Conservation (phyloP, 1,140 invertebrate genomes). For the Tetramorium parvispinum region DNA sequence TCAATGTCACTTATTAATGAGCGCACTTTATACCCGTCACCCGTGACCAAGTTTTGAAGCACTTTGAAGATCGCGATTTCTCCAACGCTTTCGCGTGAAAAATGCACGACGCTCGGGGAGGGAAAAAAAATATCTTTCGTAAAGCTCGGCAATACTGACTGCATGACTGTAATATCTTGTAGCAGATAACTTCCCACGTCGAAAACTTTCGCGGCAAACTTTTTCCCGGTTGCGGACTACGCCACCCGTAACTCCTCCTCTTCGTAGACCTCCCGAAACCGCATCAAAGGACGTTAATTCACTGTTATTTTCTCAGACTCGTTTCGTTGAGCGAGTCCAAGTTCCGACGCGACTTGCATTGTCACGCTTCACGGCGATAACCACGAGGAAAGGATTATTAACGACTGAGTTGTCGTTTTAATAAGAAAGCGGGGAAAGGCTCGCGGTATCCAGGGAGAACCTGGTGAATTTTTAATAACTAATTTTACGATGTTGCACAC, state of each 20-base stretch:
- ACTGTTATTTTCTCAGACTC: constrained; percentile 15
- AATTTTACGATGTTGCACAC: constrained; percentile 46
- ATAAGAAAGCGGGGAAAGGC: constrained; percentile 45
- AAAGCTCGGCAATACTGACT: constrained; percentile 52
- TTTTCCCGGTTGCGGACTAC: constrained; percentile 36
- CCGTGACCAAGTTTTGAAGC: constrained; percentile 58
- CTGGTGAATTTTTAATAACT: constrained; percentile 40
- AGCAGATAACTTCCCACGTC: constrained; percentile 58
- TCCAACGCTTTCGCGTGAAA: constrained; percentile 48
- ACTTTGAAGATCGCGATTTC: constrained; percentile 59
- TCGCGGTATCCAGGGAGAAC: neutral
- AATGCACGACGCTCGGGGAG: constrained; percentile 53
- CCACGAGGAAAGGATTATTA: constrained; percentile 23
- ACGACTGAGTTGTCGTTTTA: constrained; percentile 30
- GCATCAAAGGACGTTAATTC: constrained; percentile 65
- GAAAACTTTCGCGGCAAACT: constrained; percentile 55
- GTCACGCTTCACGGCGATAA: constrained; percentile 42
- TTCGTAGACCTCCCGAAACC: constrained; percentile 8
- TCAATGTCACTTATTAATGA: constrained; percentile 63
- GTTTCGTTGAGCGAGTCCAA: constrained; percentile 10
- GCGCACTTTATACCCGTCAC: constrained; percentile 52
- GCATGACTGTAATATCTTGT: constrained; percentile 59
- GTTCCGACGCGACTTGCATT: constrained; percentile 17
- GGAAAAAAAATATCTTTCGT: constrained; percentile 51
- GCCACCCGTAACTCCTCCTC: constrained; percentile 2